Conservation (phyloP, 2,888 invertebrate genomes). For the Volucella inanis region DNA sequence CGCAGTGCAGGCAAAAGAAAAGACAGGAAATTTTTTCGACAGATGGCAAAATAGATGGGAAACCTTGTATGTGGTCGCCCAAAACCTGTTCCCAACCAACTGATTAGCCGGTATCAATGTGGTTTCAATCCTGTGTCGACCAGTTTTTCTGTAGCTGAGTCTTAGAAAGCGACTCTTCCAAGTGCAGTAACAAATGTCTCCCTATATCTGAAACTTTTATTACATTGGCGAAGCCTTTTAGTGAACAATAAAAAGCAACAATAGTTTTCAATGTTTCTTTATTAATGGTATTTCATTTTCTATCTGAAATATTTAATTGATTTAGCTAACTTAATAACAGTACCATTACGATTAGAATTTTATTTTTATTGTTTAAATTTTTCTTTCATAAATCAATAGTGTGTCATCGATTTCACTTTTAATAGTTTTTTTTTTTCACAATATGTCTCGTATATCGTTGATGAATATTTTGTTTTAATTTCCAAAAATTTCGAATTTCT, state of each 20-base stretch:
- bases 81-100: too few species aligned
- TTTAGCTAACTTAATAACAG: slow-evolving; percentile 66
- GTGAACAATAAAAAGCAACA: slow-evolving; percentile 9
- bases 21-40: too few species aligned
- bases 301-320: slow-evolving; percentile 61
- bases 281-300: slow-evolving; percentile 53
- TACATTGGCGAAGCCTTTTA: too few species aligned
- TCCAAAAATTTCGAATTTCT: slow-evolving; percentile 35
- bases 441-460: slow-evolving; percentile 46
- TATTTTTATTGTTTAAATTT: slow-evolving; percentile 5
- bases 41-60: too few species aligned
- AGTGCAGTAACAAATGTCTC: neutral
- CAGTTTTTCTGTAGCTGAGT: slow-evolving; percentile 1
- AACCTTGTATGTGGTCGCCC: too few species aligned
- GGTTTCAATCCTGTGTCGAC: neutral
- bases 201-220: too few species aligned
- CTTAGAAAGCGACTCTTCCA: neutral
- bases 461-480: slow-evolving; percentile 1
- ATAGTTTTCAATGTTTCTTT: slow-evolving; percentile 54
- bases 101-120: too few species aligned
- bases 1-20: too few species aligned
- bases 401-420: slow-evolving; percentile 30
- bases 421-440: slow-evolving; percentile 14
- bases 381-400: slow-evolving; percentile 26
- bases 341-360: slow-evolving; percentile 51